These are phyloP conservation scores for Lynx canadensis DNA, from an alignment of 2,113 vertebrate species.

Conservation along the genomic window DNA sequence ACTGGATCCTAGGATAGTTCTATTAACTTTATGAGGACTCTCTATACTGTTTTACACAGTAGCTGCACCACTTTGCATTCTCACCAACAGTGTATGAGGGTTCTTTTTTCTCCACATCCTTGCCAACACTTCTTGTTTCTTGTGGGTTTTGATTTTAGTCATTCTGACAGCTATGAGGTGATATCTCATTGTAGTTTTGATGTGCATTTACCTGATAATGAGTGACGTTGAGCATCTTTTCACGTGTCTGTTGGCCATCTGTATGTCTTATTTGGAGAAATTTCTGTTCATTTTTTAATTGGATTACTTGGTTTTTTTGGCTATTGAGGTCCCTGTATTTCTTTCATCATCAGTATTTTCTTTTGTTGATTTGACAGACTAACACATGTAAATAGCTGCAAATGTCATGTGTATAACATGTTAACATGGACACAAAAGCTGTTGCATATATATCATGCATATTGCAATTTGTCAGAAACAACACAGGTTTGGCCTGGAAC, in stretches of 20 bases:
- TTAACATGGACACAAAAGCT: conserved; percentile 78
- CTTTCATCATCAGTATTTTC: conserved; percentile 73
- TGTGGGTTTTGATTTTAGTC: background rate
- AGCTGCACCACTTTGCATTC: background rate
- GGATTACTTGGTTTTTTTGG: background rate
- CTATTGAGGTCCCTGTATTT: conserved; percentile 58
- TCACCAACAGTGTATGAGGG: background rate
- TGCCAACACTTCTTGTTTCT: background rate
- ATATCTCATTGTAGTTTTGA: background rate
- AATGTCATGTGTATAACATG: conserved; percentile 78
- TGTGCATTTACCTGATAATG: background rate
- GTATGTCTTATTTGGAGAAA: background rate
- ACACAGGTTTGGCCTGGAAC: conserved; percentile 32
- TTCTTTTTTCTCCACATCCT: background rate
- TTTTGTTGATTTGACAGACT: conserved; percentile 82
- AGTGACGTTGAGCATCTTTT: background rate
- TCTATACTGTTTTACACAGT: background rate
- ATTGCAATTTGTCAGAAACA: conserved; percentile 73
- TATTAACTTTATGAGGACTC: background rate
- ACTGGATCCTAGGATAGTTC: background rate
- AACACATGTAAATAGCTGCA: conserved; percentile 82
- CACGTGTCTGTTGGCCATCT: background rate
- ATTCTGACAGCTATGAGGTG: background rate
- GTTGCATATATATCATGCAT: conserved; percentile 72
- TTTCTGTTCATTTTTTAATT: background rate